Evolutionary conservation across 2,888 invertebrate species (phyloP), one percentile per base, ranked within the genome.

Genomic region (Eupithecia exiguata): DNA sequence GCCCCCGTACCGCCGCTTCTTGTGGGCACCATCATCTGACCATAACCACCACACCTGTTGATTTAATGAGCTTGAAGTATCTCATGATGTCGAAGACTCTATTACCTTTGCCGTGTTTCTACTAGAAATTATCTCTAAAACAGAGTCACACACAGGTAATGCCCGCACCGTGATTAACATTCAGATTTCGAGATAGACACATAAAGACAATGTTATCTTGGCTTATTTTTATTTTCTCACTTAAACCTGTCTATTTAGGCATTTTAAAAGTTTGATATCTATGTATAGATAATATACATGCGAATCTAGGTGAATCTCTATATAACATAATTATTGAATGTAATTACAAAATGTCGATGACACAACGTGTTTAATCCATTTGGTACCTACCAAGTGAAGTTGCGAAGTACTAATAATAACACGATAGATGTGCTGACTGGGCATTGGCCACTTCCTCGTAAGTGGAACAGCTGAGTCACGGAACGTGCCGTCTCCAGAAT

Each of bases 11-110:
- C 35, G 67, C 30, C 63, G n/a, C 63, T 38, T 65, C 38, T 65
- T 65, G 65, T 65, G 21, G 25, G 38, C 49, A 49, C 65, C 65
- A 65, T 38, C 65, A 36, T 65, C n/a, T 21, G 65, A 40, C 65
- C 65, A 67, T 66, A 66, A 67, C 14, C 18, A 46, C 30, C 67
- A 21, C 67, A 67, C 65, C 65, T 65, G 65, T 38, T 21, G 21
- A 38, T 10, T 38, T n/a, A 36, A 65, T 65, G 14, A 65, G 36
- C 12, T 38, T 38, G 2, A 65, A 38, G 65, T 65, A 65, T 65
- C 40, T 40, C 7, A 40, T 65, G 25, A 65, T 40, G 16, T 38
- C 38, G 30, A 21, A 65, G 65, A 21, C 38, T 65, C n/a, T 36
- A 61, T 61, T 61, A 61, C 30, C 61, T 30, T 61, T 16, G 61